phyloP scores from a whole-genome alignment of 1,140 invertebrate genomes.

The Chrysoperla carnea region DNA sequence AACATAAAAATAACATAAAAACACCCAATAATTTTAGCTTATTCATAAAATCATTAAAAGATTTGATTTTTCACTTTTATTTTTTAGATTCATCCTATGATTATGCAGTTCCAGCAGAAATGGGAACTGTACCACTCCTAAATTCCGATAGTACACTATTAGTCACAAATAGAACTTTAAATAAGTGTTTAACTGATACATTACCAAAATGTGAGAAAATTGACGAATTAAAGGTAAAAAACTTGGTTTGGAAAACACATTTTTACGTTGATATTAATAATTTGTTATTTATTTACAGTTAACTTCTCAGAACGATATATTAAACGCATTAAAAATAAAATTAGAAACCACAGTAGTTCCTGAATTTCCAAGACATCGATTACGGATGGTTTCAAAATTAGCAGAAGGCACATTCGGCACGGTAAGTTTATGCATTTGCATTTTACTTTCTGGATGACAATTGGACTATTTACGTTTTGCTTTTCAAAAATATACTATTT shows the following conservation, averaged over 20 bases:
- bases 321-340: slow-evolving; percentile 46
- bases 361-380: slow-evolving; percentile 69
- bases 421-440: slow-evolving; percentile 36
- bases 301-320: slow-evolving; percentile 40
- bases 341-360: slow-evolving; percentile 50
- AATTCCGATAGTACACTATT: slow-evolving; percentile 19
- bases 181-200: too few species aligned
- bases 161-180: slow-evolving; percentile 7
- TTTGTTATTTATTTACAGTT: background rate
- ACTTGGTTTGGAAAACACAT: background rate
- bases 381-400: slow-evolving; percentile 74
- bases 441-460: too few species aligned
- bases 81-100: slow-evolving; percentile 31
- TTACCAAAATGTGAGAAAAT: background rate
- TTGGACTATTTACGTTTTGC: too few species aligned
- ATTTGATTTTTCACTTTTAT: too few species aligned
- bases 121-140: slow-evolving; percentile 45
- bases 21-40: too few species aligned
- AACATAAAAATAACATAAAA: too few species aligned
- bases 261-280: background rate
- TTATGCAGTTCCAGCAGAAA: slow-evolving; percentile 52
- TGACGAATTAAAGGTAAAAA: background rate
- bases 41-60: too few species aligned
- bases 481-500: too few species aligned
- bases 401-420: slow-evolving; percentile 84